phyloP scores from a whole-genome alignment of 2,113 vertebrate genomes.

The Bujurquina vittata region DNA sequence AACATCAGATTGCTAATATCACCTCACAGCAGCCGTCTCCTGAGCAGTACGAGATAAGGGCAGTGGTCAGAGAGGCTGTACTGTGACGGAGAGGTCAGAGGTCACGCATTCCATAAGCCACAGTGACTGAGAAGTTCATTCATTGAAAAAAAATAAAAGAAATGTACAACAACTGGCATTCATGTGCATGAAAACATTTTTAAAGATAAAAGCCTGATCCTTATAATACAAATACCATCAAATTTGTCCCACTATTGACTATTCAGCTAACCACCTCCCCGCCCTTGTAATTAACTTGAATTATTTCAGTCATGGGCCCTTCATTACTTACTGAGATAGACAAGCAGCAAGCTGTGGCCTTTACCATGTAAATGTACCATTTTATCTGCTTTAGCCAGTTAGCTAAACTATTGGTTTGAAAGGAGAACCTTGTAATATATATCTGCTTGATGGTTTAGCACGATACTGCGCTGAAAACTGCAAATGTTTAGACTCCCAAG shows the following conservation, averaged over 20 bases:
- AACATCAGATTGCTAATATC: not conserved
- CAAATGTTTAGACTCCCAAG: not conserved
- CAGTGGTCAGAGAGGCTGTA: slow-evolving; percentile 22
- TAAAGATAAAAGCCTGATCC: not conserved
- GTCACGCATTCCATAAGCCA: slow-evolving; percentile 9
- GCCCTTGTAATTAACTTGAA: not conserved
- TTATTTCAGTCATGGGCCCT: not conserved
- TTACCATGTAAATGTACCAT: not conserved
- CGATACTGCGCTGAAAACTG: not conserved
- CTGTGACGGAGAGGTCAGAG: slow-evolving; percentile 24
- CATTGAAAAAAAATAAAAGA: not conserved
- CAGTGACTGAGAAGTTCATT: slow-evolving; percentile 12
- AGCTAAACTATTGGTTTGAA: not conserved
- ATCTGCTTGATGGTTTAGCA: not conserved
- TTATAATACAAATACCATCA: not conserved
- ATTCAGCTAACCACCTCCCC: not conserved
- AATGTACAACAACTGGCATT: slow-evolving; percentile 30
- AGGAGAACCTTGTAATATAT: not conserved
- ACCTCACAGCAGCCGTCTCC: slow-evolving; percentile 3
- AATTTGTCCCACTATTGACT: not conserved
- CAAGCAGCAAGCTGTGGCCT: not conserved
- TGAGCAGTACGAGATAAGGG: slow-evolving; percentile 35
- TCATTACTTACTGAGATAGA: not conserved
- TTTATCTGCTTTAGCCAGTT: not conserved
- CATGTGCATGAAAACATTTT: slow-evolving; percentile 4